phyloP scores from a whole-genome alignment of 2,113 vertebrate genomes.

The Neopipo cinnamomea region DNA sequence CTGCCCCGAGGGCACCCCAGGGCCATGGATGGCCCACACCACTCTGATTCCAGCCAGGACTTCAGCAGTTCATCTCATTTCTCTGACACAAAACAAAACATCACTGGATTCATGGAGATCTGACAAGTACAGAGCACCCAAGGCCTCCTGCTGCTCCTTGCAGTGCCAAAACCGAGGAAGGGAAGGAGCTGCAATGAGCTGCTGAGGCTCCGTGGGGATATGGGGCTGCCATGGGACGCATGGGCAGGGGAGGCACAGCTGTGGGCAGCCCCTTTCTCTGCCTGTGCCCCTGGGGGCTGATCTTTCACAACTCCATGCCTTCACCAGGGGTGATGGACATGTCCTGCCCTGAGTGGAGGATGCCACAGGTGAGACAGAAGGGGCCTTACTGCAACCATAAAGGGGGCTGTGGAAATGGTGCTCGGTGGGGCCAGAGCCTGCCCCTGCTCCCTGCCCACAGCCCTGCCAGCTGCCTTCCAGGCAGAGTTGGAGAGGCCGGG shows the following conservation, averaged over 20 bases:
- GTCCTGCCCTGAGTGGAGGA: neutral
- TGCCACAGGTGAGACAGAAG: constrained; percentile 16
- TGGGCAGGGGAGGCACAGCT: neutral
- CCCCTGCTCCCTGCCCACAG: neutral
- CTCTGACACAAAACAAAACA: neutral
- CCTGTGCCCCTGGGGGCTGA: neutral
- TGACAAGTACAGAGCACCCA: rapidly evolving
- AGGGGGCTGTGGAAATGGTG: neutral
- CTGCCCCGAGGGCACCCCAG: neutral
- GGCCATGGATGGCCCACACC: neutral
- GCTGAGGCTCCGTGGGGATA: rapidly evolving
- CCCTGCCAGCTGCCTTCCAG: neutral
- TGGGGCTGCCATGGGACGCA: neutral
- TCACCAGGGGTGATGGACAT: rapidly evolving
- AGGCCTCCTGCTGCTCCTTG: neutral
- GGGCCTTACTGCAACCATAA: rapidly evolving
- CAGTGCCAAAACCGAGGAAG: neutral
- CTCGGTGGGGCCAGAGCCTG: neutral
- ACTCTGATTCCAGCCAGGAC: neutral
- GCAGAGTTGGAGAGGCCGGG: neutral
- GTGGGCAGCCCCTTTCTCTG: neutral
- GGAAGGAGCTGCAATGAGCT: neutral
- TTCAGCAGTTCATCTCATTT: neutral
- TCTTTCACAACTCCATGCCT: neutral
- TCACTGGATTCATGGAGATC: rapidly evolving